phyloP scores from a whole-genome alignment of 1,140 invertebrate genomes.

The Trachelipus rathkii region DNA sequence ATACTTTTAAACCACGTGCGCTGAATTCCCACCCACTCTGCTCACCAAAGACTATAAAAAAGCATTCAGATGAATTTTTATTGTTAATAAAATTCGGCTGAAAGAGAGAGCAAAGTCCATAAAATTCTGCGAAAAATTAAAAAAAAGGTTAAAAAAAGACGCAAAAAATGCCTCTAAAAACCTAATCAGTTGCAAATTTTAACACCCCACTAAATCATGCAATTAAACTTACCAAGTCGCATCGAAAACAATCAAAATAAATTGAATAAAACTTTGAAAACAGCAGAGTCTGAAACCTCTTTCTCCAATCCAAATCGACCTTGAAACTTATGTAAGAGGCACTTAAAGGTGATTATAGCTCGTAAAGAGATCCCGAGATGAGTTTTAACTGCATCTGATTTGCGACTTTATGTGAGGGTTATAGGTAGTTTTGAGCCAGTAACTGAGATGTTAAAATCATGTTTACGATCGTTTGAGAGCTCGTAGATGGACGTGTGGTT shows the following conservation, averaged over 20 bases:
- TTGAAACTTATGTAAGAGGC: slow-evolving; percentile 3
- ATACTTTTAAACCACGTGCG: too few relatives aligned
- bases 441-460: slow-evolving; percentile 13
- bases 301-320: neutral
- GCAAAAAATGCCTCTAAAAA: neutral
- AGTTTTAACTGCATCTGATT: neutral
- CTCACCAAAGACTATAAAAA: too few relatives aligned
- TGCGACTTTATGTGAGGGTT: slow-evolving; percentile 7
- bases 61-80: too few relatives aligned
- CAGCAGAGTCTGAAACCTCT: neutral
- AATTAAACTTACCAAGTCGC: neutral
- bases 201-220: slow-evolving; percentile 6
- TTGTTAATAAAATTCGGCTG: neutral
- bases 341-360: slow-evolving; percentile 13
- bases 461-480: neutral
- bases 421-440: slow-evolving; percentile 9
- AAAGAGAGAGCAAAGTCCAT: neutral
- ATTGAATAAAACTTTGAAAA: neutral
- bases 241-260: slow-evolving; percentile 13
- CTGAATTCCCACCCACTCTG: too few relatives aligned
- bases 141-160: neutral
- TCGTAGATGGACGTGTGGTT: neutral
- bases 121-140: neutral
- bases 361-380: neutral
- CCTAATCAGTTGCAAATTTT: neutral